Evolutionary conservation across 2,888 invertebrate species (phyloP), one percentile per base, ranked within the genome.

Genomic region (Eristalis arbustorum): DNA sequence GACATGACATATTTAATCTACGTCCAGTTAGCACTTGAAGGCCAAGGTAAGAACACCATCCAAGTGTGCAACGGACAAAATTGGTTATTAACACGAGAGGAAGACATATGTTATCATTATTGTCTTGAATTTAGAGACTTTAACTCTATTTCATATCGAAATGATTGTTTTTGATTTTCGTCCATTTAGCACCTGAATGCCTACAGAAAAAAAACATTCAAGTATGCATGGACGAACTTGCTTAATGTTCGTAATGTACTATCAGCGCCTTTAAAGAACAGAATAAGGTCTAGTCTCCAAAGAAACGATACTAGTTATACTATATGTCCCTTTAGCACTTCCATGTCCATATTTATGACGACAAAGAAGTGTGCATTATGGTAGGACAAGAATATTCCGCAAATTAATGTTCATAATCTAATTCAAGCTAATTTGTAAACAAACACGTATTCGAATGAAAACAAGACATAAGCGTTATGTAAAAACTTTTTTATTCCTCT

Each of bases 401-500:
- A 31, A n/a, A 13, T 18, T 2, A 49, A 49, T 14, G 13, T 28
- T 56, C 18, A 61, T 4, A 62, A 14, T 23, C 4, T 2, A 3
- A 31, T 1, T 31, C 5, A 6, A 2, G 5, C 31, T 31, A 31
- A 31, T 6, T 31, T 6, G 31, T 5, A 49, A 25, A 14, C 4
- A 62, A 10, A 63, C 2, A 56, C 49, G 42, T 10, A 1, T 6
- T 31, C 6, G 31, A 8, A 68, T 28, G 10, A 10, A n/a, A 42
- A 28, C 13, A 63, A 18, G 8, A 80, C n/a, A 34, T 23, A 37
- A 57, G 59, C 18, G 69, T 11, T 28, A 42, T 80, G 73, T 85
- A 85, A 73, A 85, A 82, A 82, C 63, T 73, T 77, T 74, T 80
- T 85, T 82, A 82, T 82, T 85, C 69, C 73, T 85, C 69, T 85